Base-by-base conservation (phyloP, 1,140 invertebrate species). In the Dryas iulia region DNA sequence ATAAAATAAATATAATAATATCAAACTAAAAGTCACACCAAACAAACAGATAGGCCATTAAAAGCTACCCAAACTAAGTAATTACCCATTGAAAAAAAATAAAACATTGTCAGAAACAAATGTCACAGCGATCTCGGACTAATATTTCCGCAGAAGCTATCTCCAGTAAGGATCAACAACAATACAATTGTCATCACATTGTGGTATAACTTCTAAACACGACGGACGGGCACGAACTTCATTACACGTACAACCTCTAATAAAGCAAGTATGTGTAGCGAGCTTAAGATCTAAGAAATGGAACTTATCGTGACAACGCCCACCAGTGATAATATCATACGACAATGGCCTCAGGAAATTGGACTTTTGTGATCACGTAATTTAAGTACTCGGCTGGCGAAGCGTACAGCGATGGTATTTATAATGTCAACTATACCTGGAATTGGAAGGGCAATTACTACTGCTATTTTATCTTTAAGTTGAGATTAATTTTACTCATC, bases 281-380 rank as follows among this genome's bases (percentile, higher is more conserved):
- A 61, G 71, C 69, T 77, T 73, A 77, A 73, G 68, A 76, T 70
- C 69, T 66, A 73, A 78, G 72, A 78, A 76, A 81, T 78, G 73
- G 59, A 73, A 73, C 74, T 82, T 81, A 82, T 86, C 83, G 80
- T 81, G 79, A 81, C 74, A 77, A 78, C 84, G 80, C 81, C 82
- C 76, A 81, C 84, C 74, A 63, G 58, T 72, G 81, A 86, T 83
- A 82, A 69, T 75, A 86, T 86, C 84, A 72, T 74, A 30, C 62
- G 66, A 76, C 79, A 83, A 83, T 82, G 78, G 69, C 70, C 68
- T 62, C 68, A 77, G 61, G 76, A 80, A 87, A 87, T 85, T 84
- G 76, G 80, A 77, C 70, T 73, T 82, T 73, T 76, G 72, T 64
- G 67, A 69, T 64, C 67, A 64, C 60, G 67, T 69, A 69, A 59